These are phyloP conservation scores for Stichodactyla mertensii DNA, from an alignment of 64 coral and sea anemone species.

Conservation along the genomic window DNA sequence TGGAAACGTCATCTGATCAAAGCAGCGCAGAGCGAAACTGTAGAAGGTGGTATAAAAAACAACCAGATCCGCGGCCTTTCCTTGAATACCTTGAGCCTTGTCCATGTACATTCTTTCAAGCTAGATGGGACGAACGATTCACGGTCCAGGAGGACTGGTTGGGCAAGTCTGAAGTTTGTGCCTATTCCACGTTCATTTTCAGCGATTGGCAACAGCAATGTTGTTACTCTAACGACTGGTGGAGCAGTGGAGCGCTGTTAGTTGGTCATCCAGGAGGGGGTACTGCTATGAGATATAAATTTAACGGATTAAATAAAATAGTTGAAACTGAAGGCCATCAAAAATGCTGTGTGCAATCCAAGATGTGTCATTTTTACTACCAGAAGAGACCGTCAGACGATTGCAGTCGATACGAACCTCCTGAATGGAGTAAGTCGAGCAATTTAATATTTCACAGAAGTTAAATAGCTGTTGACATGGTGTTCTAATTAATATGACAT, in stretches of 20 bases:
- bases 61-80: not conserved
- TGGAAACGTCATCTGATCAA: conserved; percentile 22
- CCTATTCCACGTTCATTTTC: not conserved
- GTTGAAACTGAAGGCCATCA: not conserved
- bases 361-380: conserved; percentile 30
- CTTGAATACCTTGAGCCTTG: conserved; percentile 14
- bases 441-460: not conserved
- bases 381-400: conserved; percentile 32
- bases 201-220: conserved; percentile 13
- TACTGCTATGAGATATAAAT: no score
- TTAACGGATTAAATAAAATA: no score
- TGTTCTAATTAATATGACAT: not conserved
- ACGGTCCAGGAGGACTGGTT: not conserved
- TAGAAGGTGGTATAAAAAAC: not conserved
- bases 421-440: conserved; percentile 30
- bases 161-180: conserved; percentile 11
- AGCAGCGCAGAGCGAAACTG: conserved; percentile 10
- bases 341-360: conserved; percentile 15
- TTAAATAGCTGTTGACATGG: not conserved
- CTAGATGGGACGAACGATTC: conserved; percentile 26
- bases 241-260: conserved; percentile 14
- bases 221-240: conserved; percentile 35
- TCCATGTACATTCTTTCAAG: conserved; percentile 33
- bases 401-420: conserved; percentile 27
- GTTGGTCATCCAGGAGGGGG: conserved; percentile 35